Evolutionary conservation across 2,113 vertebrate species (phyloP).

Genomic region (Xenus cinereus): DNA sequence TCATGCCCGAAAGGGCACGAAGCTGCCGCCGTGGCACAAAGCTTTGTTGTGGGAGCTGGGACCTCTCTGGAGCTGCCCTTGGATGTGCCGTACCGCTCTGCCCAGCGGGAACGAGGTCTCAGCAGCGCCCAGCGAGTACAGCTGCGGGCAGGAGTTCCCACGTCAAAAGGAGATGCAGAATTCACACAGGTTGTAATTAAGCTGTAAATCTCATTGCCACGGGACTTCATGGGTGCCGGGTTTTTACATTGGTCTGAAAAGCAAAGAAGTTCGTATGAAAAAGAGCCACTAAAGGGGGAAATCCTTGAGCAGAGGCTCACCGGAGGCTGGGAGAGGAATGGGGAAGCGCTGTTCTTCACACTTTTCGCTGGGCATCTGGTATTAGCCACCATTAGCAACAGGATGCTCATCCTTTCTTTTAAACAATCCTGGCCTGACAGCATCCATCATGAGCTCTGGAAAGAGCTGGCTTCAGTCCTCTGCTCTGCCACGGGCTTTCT

Average conservation of each 20-base stretch:
- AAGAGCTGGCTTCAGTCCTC: background rate
- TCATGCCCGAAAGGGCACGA: background rate
- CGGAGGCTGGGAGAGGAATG: background rate
- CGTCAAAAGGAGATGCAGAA: background rate
- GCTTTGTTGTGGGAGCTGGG: background rate
- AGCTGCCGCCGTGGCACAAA: background rate
- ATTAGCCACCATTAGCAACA: background rate
- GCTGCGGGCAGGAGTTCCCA: background rate
- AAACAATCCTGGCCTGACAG: background rate
- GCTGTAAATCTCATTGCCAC: background rate
- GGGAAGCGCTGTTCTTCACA: background rate
- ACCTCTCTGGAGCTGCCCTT: background rate
- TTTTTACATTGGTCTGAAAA: background rate
- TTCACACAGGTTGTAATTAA: background rate
- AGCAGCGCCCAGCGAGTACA: background rate
- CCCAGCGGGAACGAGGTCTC: background rate
- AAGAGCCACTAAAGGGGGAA: background rate
- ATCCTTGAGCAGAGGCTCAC: background rate
- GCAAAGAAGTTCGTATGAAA: background rate
- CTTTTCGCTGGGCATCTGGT: background rate
- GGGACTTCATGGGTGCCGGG: background rate
- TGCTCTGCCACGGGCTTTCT: background rate
- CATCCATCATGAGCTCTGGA: background rate
- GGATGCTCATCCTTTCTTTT: background rate
- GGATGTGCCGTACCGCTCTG: rapidly evolving